Base-by-base conservation (phyloP, 1,140 invertebrate species). In the Drosophila guanche region DNA sequence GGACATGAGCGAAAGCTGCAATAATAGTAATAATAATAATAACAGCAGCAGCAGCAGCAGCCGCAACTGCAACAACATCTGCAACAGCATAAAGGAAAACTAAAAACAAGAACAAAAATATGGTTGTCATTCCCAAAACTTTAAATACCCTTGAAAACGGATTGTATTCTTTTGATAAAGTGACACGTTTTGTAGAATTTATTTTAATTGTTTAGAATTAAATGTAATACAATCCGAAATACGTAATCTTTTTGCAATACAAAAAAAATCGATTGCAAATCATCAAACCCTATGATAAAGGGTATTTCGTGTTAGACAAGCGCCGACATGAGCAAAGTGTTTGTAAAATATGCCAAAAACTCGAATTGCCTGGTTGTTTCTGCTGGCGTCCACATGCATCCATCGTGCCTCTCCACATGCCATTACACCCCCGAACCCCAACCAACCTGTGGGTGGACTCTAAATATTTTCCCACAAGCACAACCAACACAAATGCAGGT, bases 271-370 rank as follows among this genome's bases (percentile, higher is more conserved):
- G 1, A 27, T 1, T 0, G 4, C 4, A 37, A 12, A 4, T 12
- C 33, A 37, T 4, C 0, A 4, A 4, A 37, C 33, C 3, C 33
- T 12, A 3, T 12, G 10, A 10, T 1, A 10, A 12, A 37, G 33
- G 33, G 33, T 37, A 37, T 37, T 4, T 37, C 10, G 12, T 77
- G 81, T 86, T 71, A 52, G 60, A 67, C 69, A 69, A 61, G 83
- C 68, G 55, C 67, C 76, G 63, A 77, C 79, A 86, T 86, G 81
- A 65, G 77, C 78, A 81, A 67, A 68, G 55, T 58, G 69, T 67
- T 63, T 67, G 73, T 68, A 75, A 77, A 85, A 77, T 75, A 86
- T 77, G 51, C 73, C 60, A 57, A 33, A 60, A 65, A 74, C 57
- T 45, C 48, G 70, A 65, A 50, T 65, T 65, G 42, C 48, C 50